Evolutionary conservation across 2,888 invertebrate genomes (phyloP).

Genomic region (Agonopterix alstromeriana): DNA sequence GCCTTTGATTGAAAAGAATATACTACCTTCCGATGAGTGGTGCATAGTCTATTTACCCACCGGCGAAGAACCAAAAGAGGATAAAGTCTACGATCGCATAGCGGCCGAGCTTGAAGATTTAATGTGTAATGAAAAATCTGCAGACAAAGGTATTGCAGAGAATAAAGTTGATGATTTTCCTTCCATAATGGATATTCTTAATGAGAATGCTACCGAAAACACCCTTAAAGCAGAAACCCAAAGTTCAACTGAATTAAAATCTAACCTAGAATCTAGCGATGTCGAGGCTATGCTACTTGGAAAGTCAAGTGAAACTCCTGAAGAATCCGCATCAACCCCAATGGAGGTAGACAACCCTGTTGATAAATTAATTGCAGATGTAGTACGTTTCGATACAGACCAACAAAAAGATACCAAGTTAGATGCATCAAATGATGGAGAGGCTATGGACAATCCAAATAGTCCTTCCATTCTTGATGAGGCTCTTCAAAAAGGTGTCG

Average conservation of each 20-base stretch:
- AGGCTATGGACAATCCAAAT: conserved; percentile 39
- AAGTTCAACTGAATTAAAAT: conserved; percentile 36
- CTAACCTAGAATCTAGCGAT: conserved; percentile 58
- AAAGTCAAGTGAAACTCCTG: conserved; percentile 29
- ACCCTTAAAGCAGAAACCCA: conserved; percentile 29
- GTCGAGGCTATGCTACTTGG: conserved; percentile 68
- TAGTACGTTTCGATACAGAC: conserved; percentile 20
- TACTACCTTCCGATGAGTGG: conserved; percentile 65
- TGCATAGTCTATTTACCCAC: conserved; percentile 64
- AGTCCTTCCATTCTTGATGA: conserved; percentile 66
- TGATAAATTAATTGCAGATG: conserved; percentile 36
- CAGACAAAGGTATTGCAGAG: conserved; percentile 26
- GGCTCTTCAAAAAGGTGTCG: conserved; percentile 48
- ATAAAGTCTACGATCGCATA: conserved; percentile 70
- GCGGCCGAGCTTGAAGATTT: conserved; percentile 70
- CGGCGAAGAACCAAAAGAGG: conserved; percentile 57
- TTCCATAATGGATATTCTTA: conserved; percentile 49
- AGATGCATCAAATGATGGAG: not conserved
- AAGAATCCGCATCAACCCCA: conserved; percentile 23
- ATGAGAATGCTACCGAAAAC: conserved; percentile 28
- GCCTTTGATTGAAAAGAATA: conserved; percentile 41
- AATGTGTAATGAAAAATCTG: conserved; percentile 60
- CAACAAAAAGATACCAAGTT: conserved; percentile 2
- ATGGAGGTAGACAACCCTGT: conserved; percentile 51
- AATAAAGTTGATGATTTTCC: conserved; percentile 48